Conservation (phyloP, 2,113 vertebrate species). For the Ursus arctos region DNA sequence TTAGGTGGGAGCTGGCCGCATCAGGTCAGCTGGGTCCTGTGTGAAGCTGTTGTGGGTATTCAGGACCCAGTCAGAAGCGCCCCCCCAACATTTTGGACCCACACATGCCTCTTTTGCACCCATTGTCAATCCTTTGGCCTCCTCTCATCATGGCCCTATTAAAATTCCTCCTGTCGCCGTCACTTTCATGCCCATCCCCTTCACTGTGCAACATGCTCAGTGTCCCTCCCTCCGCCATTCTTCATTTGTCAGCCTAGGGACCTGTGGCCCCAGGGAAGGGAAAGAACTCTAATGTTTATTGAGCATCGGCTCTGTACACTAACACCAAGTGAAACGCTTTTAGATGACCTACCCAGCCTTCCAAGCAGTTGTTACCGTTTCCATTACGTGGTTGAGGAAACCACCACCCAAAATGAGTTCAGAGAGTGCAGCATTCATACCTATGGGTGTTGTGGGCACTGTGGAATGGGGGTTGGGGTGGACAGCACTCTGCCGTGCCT, state of each 20-base stretch:
- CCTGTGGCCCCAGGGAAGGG: neutral
- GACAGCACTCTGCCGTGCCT: neutral
- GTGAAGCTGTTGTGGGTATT: neutral
- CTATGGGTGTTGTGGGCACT: neutral
- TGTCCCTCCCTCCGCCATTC: neutral
- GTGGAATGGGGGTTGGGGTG: neutral
- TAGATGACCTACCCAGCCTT: neutral
- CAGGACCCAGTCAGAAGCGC: neutral
- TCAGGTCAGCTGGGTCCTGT: neutral
- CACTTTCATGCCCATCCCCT: neutral
- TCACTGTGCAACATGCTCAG: neutral
- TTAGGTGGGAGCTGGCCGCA: neutral
- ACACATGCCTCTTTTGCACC: neutral
- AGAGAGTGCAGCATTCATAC: neutral
- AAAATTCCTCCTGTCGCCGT: neutral
- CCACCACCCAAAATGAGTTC: neutral
- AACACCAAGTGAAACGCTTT: conserved; percentile 10
- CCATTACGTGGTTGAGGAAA: neutral
- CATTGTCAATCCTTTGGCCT: neutral
- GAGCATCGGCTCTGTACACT: neutral
- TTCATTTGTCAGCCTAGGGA: conserved; percentile 26
- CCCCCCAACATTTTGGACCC: neutral
- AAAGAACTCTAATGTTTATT: neutral
- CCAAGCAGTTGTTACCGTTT: conserved; percentile 35
- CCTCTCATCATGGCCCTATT: neutral